These are phyloP conservation scores for Camarhynchus parvulus DNA, from an alignment of 2,113 vertebrate species.

Conservation along the genomic window DNA sequence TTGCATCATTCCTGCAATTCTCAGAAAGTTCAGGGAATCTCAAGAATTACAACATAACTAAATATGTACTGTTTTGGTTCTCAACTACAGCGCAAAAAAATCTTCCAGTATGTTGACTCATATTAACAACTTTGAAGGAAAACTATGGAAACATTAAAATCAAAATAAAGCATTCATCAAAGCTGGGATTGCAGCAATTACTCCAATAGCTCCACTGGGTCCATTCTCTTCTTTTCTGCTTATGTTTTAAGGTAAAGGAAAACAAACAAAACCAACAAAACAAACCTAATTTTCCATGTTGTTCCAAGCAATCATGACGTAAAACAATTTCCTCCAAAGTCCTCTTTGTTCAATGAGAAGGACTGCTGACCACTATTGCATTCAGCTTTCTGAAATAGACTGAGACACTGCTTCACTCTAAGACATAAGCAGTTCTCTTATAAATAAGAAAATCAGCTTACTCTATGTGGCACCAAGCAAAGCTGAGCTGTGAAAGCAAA, in stretches of 20 bases:
- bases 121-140: background rate
- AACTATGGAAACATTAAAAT: background rate
- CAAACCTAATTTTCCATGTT: background rate
- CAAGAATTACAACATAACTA: background rate
- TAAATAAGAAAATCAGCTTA: background rate
- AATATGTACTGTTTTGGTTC: fast-evolving
- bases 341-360: background rate
- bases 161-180: background rate
- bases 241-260: background rate
- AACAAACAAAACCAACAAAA: background rate
- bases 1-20: background rate
- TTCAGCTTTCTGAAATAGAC: background rate
- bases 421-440: background rate
- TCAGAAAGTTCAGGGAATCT: background rate
- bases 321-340: background rate
- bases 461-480: background rate
- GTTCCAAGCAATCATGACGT: background rate
- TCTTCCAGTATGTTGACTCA: background rate
- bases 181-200: background rate
- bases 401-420: fast-evolving
- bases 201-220: background rate
- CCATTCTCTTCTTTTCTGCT: background rate
- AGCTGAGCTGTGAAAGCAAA: background rate
- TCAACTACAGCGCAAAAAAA: background rate
- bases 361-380: background rate